Evolutionary conservation across 2,888 invertebrate genomes (phyloP).

Genomic region (Diplazon laetatorius): DNA sequence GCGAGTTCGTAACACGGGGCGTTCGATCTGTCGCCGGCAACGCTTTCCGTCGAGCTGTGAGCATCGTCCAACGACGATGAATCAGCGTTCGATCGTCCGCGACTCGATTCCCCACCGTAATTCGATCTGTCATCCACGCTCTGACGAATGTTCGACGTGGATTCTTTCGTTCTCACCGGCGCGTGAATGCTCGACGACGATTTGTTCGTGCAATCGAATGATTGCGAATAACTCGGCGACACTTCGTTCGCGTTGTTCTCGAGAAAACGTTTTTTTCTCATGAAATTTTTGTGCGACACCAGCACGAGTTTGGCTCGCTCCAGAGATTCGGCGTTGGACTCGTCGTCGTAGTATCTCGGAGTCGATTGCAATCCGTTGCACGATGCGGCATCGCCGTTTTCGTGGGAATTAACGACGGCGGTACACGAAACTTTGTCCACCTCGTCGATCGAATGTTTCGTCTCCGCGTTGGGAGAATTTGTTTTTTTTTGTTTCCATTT

Average conservation of each 20-base stretch:
- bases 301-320: constrained; percentile 48
- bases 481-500: constrained; percentile 3
- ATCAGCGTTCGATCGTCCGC: constrained; percentile 19
- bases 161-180: constrained; percentile 65
- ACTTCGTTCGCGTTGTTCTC: constrained; percentile 58
- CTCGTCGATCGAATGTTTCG: constrained; percentile 38
- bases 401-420: constrained; percentile 24
- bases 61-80: constrained; percentile 46
- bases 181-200: constrained; percentile 46
- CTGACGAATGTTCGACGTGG: constrained; percentile 62
- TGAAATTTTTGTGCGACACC: constrained; percentile 67
- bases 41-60: constrained; percentile 60
- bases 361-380: constrained; percentile 49
- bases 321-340: constrained; percentile 33
- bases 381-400: constrained; percentile 44
- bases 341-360: constrained; percentile 39
- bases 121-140: constrained; percentile 50
- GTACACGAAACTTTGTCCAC: constrained; percentile 5
- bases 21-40: constrained; percentile 53
- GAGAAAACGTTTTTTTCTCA: constrained; percentile 69
- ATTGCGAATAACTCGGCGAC: constrained; percentile 66
- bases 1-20: constrained; percentile 49
- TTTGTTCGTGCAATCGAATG: constrained; percentile 52
- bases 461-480: constrained; percentile 18
- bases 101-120: constrained; percentile 35